These are phyloP conservation scores for Branchellion lobata DNA, from an alignment of 2,888 invertebrate genomes.

Conservation along the genomic window DNA sequence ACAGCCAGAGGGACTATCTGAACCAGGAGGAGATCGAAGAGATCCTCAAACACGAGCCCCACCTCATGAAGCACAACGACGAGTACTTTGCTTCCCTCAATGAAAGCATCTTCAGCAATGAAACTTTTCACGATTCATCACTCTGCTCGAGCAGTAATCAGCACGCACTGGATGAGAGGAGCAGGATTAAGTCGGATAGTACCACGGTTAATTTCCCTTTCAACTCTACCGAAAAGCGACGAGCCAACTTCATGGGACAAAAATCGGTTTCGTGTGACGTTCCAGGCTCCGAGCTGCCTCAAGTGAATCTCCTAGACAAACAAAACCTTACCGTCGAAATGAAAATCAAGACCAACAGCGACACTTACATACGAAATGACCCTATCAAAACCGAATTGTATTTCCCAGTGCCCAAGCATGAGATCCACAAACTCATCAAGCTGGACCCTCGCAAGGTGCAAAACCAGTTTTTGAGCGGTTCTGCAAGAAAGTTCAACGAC, in stretches of 20 bases:
- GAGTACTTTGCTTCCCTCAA: background rate
- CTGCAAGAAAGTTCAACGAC: background rate
- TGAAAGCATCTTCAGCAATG: background rate
- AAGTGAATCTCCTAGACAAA: background rate
- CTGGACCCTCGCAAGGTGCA: constrained; percentile 5
- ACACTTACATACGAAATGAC: constrained; percentile 2
- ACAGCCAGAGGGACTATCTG: constrained; percentile 33
- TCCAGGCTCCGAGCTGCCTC: background rate
- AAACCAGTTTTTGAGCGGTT: background rate
- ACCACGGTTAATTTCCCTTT: background rate
- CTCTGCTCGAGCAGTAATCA: background rate
- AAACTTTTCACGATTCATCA: background rate
- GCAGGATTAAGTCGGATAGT: background rate
- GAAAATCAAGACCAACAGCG: background rate
- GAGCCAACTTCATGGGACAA: constrained; percentile 9
- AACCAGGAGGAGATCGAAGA: constrained; percentile 33
- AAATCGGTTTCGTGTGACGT: constrained; percentile 37
- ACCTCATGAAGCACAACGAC: background rate
- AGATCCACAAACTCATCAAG: constrained; percentile 35
- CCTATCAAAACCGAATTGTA: constrained; percentile 1
- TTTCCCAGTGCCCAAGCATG: constrained; percentile 25
- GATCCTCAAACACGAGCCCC: constrained; percentile 19
- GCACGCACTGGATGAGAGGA: too few relatives aligned
- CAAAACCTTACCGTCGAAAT: background rate
- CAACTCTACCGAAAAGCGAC: background rate